phyloP scores from a whole-genome alignment of 2,797 vertebrate species.

The Steatocranus sp. region DNA sequence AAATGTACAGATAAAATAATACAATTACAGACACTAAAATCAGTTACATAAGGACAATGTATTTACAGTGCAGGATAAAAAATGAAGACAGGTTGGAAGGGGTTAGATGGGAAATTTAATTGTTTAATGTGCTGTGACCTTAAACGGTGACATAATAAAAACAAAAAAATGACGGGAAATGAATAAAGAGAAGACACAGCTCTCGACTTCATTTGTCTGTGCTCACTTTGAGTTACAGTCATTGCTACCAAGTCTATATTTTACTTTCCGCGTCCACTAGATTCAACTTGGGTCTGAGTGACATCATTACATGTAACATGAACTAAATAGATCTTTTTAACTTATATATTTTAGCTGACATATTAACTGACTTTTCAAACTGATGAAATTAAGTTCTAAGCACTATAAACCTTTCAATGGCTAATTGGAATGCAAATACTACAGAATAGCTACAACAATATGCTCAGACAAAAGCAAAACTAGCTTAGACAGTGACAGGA shows the following conservation, averaged over 20 bases:
- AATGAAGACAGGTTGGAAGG: background rate
- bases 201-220: background rate
- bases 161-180: background rate
- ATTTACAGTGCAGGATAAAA: background rate
- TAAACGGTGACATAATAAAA: accelerated
- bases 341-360: background rate
- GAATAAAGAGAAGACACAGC: background rate
- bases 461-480: background rate
- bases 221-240: background rate
- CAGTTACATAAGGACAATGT: background rate
- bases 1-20: background rate
- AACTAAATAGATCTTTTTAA: background rate
- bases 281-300: background rate
- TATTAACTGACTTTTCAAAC: background rate
- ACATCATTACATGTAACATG: background rate
- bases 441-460: background rate
- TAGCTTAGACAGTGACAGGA: background rate
- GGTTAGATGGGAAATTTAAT: background rate
- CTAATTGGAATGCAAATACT: background rate
- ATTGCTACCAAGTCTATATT: background rate
- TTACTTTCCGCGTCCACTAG: background rate
- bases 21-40: background rate
- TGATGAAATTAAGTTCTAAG: background rate
- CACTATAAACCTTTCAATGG: background rate
- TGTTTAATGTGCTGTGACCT: background rate